These are phyloP conservation scores for Chondrosia reniformis DNA, from an alignment of 37 sponge, comb jelly and placozoan genomes.

Conservation along the genomic window DNA sequence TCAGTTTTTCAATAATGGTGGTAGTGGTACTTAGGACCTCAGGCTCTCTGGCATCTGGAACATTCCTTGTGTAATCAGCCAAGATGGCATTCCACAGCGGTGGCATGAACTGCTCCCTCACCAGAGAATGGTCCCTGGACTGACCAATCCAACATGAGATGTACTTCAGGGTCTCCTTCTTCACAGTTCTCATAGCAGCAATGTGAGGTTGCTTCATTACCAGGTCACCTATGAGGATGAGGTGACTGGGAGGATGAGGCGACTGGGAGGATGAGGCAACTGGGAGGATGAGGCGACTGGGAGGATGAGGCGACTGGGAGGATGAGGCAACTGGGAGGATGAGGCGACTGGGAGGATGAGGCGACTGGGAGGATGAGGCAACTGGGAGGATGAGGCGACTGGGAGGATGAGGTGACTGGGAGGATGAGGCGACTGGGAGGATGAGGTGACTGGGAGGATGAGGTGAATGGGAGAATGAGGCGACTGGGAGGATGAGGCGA, in stretches of 20 bases:
- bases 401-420: too few species aligned
- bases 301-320: background rate
- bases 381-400: too few species aligned
- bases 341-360: background rate
- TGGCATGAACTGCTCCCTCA: constrained; percentile 94
- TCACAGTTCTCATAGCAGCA: constrained; percentile 85
- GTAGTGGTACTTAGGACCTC: constrained; percentile 91
- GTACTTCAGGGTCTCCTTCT: constrained; percentile 93
- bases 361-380: too few species aligned
- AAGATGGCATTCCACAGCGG: constrained; percentile 94
- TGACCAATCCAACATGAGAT: constrained; percentile 92
- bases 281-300: background rate
- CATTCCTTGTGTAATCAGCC: constrained; percentile 82
- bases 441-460: too few species aligned
- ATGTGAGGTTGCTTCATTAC: constrained; percentile 91
- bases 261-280: background rate
- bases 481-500: too few species aligned
- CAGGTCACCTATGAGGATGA: constrained; percentile 61
- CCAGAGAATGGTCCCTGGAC: constrained; percentile 77
- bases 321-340: background rate
- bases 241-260: background rate
- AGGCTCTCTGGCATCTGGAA: constrained; percentile 94
- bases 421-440: too few species aligned
- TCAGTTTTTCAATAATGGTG: constrained; percentile 82
- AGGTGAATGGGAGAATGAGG: too few species aligned